Base-by-base conservation (phyloP, 2,113 vertebrate genomes). In the Nothoprocta pentlandii region DNA sequence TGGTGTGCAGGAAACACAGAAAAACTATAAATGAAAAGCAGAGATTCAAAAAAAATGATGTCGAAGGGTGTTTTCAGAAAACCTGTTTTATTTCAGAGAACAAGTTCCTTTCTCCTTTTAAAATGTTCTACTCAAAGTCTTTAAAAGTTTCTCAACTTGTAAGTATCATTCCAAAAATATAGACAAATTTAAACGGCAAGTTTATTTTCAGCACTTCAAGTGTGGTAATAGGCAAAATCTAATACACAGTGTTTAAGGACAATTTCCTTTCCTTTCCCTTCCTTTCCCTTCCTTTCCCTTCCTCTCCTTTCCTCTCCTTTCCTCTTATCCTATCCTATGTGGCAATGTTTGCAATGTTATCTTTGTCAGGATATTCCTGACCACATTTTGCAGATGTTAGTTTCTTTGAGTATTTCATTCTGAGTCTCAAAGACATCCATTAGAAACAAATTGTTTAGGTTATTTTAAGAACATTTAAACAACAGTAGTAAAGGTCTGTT, bases 21-120 rank as follows among this genome's bases (percentile, higher is more conserved):
- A 92, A 89, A 95, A 68, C 77, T 90, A 23, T 93, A 90, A 95
- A 93, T 73, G 62, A 84, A 93, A 95, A 95, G 74, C 92, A 95
- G 87, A 80, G 39, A 75, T 90, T 92, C 6, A 42, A 79, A 87
- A 39, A 95, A 93, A 93, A 64, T 25, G 59, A 78, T 76, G 73
- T 71, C 73, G 69, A 84, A 90, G 51, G 23, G 10, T n/a, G 44
- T 86, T 95, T 96, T 90, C 73, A 86, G 92, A 92, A 94, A 95
- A 86, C 20, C 85, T 90, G 85, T 22, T 96, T 94, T 87, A 95
- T 95, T 94, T 97, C 77, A 93, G 80, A 93, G 53, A 66, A 80
- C 73, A 68, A 81, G 47, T 71, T 94, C 30, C 39, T 81, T 94
- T 94, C 41, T 62, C 11, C 56, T 81, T 26, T 93, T 86, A 81